A percentile compares a stretch with the other conserved stretches of the same genome.
Conservation (phyloP, 2,113 vertebrate species). For the Aldabrachelys gigantea region DNA sequence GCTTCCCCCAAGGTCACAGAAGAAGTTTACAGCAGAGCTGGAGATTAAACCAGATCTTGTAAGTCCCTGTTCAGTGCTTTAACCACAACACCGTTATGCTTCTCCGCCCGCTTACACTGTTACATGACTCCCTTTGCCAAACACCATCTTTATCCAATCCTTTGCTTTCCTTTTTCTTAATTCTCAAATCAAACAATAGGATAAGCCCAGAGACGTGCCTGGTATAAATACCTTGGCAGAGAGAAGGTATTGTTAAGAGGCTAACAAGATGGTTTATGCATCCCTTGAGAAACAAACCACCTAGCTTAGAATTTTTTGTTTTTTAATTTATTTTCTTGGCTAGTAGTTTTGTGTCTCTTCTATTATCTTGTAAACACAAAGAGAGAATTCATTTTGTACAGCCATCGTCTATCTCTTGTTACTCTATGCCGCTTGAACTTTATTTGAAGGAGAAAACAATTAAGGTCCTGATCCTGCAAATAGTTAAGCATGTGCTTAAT, state of each 20-base stretch:
- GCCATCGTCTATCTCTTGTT: slow-evolving; percentile 44
- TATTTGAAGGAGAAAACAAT: slow-evolving; percentile 52
- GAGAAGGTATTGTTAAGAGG: background rate
- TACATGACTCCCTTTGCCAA: background rate
- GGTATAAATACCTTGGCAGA: background rate
- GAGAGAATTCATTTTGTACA: slow-evolving; percentile 29
- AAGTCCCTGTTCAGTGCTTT: background rate
- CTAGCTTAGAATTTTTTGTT: background rate
- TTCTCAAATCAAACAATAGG: background rate
- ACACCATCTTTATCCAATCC: background rate
- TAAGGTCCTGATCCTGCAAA: slow-evolving; percentile 46
- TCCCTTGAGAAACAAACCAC: background rate
- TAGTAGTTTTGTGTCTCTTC: background rate
- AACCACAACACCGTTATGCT: background rate
- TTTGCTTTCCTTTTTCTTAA: background rate
- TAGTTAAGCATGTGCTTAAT: slow-evolving; percentile 41
- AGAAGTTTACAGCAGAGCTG: fast-evolving
- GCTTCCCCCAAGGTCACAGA: background rate
- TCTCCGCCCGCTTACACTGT: background rate
- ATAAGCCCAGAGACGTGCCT: background rate
- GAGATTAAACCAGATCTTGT: background rate
- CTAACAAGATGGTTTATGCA: background rate
- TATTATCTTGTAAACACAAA: slow-evolving; percentile 24
- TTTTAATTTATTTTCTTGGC: background rate
- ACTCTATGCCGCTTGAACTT: background rate